Evolutionary conservation across 1,140 invertebrate genomes (phyloP), one percentile per base, ranked within the genome.

Genomic region (Rhynchophorus ferrugineus): DNA sequence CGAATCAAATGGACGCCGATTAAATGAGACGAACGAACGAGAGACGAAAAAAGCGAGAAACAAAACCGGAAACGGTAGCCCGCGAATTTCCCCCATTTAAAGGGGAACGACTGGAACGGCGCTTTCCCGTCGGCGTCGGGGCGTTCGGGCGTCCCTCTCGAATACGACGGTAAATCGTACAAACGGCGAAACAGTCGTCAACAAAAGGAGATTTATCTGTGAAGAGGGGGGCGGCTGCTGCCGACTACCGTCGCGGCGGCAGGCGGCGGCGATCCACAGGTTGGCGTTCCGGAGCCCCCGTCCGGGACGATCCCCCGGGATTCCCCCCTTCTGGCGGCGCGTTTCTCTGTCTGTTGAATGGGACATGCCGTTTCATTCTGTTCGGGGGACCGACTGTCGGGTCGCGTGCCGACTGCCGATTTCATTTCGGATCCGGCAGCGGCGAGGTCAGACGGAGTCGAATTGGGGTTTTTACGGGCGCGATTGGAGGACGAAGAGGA

Each of bases 281-380:
- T 38, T 38, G 37, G 37, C 37, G 18, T 8, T n/a, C 5, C 24
- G 24, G 24, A 5, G 24, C 5, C n/a, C 5, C 5, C 13, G 37
- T 5, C 17, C 37, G 5, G 13, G 37, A 8, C 37, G 5, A 19
- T 38, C 37, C 37, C 37, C 13, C n/a, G 37, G 37, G 37, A 38
- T 6, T 29, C 24, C 24, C 24, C 37, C 37, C 37, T n/a, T n/a
- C n/a, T n/a, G n/a, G n/a, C n/a, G n/a, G n/a, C n/a, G n/a, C 37
- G 37, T 38, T 38, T 38, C 37, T 38, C 37, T 38, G 37, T 38
- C 37, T 38, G 37, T 38, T 38, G 37, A 38, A 38, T 38, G 37
- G 37, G 37, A 38, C 37, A 14, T 13, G 37, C 5, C 24, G 24
- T 29, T 11, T 29, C 5, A 5, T 29, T 11, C 24, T 11, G 24